Conservation (phyloP, 2,888 invertebrate genomes). For the Shargacucullia verbasci region DNA sequence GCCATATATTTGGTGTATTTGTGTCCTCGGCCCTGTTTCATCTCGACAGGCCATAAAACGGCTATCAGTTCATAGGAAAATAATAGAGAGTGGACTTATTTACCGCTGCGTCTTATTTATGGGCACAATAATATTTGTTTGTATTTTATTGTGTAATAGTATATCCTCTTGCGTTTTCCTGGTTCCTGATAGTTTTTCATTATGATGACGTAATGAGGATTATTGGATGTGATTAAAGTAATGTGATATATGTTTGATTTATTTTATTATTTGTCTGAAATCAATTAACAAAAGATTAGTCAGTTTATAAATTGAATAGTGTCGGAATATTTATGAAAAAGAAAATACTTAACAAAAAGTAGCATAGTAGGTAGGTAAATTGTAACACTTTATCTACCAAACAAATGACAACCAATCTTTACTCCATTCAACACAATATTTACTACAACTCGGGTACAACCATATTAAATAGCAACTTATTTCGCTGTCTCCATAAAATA, state of each 20-base stretch:
- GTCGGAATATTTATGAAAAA: too few relatives aligned
- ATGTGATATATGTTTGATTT: background rate
- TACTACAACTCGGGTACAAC: slow-evolving; percentile 12
- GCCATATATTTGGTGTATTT: slow-evolving; percentile 62
- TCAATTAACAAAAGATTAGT: too few relatives aligned
- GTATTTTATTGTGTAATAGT: slow-evolving; percentile 44
- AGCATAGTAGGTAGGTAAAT: too few relatives aligned
- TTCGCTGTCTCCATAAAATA: slow-evolving; percentile 39
- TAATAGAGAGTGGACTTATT: slow-evolving; percentile 61
- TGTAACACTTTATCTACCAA: background rate
- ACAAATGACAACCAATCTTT: background rate
- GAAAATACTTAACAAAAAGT: background rate
- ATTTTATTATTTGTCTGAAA: too few relatives aligned
- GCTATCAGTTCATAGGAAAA: slow-evolving; percentile 69
- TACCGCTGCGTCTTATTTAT: slow-evolving; percentile 50
- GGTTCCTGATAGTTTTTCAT: slow-evolving; percentile 5
- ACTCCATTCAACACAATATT: slow-evolving; percentile 9
- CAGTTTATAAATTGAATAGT: too few relatives aligned
- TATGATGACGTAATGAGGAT: background rate
- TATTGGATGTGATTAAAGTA: background rate
- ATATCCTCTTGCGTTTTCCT: slow-evolving; percentile 31
- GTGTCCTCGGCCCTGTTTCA: slow-evolving; percentile 55
- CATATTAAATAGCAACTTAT: slow-evolving; percentile 43
- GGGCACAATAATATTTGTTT: slow-evolving; percentile 47
- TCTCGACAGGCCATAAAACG: slow-evolving; percentile 49